phyloP scores from a whole-genome alignment of 2,888 invertebrate species.

The Phasia obesa region DNA sequence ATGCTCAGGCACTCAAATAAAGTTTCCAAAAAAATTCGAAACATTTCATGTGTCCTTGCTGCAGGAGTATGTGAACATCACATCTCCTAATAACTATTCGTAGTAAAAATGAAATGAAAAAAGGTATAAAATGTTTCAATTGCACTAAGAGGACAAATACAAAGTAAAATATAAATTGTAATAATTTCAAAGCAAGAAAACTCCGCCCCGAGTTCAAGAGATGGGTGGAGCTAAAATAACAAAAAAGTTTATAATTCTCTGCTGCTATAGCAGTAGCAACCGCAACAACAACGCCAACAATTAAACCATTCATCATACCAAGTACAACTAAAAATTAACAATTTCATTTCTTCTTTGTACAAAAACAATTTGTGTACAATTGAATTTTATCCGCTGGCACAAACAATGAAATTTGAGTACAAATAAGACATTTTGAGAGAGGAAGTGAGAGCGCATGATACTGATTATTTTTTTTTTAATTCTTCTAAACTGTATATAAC shows the following conservation, averaged over 20 bases:
- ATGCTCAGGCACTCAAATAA: too few species aligned
- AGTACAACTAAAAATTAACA: conserved; percentile 29
- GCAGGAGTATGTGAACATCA: too few species aligned
- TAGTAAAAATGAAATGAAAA: too few species aligned
- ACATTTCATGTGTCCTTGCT: too few species aligned
- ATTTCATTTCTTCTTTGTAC: conserved; percentile 49
- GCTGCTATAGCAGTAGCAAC: background rate
- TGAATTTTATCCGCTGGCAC: conserved; percentile 22
- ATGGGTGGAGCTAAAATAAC: conserved; percentile 53
- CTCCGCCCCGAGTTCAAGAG: conserved; percentile 37
- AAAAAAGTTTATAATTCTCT: conserved; percentile 8
- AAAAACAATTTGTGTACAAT: conserved; percentile 32
- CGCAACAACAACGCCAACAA: background rate
- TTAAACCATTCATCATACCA: too few species aligned
- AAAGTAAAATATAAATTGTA: conserved; percentile 41
- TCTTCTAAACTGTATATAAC: conserved; percentile 20
- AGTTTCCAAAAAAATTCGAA: too few species aligned
- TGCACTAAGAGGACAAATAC: conserved; percentile 24
- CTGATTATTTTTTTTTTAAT: background rate
- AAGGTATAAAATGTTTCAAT: conserved; percentile 57
- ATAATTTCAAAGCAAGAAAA: conserved; percentile 36
- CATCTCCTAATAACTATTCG: too few species aligned
- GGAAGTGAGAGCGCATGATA: conserved; percentile 33
- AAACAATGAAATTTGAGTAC: background rate
- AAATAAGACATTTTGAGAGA: background rate